phyloP scores from a whole-genome alignment of 2,888 invertebrate genomes.

The Hyposoter dolosus region DNA sequence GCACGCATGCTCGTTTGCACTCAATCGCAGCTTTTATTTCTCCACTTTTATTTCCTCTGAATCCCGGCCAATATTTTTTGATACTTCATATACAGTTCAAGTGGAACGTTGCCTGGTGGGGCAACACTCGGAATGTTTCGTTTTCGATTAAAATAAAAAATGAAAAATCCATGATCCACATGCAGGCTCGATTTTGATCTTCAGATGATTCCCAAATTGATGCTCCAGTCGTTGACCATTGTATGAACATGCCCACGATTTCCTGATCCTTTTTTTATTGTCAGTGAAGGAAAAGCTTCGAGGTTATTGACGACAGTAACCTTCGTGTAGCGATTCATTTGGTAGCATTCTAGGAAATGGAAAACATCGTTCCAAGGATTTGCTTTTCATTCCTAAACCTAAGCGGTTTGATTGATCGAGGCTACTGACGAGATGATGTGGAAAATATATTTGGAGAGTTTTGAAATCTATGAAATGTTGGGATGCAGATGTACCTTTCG shows the following conservation, averaged over 20 bases:
- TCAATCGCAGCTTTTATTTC: slow-evolving; percentile 38
- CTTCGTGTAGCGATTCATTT: neutral
- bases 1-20: slow-evolving; percentile 51
- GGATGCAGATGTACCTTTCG: neutral
- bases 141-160: slow-evolving; percentile 32
- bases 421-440: neutral
- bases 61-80: slow-evolving; percentile 43
- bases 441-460: neutral
- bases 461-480: neutral
- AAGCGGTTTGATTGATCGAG: neutral
- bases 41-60: slow-evolving; percentile 36
- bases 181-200: slow-evolving; percentile 5
- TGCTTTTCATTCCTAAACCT: neutral
- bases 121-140: slow-evolving; percentile 40
- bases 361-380: neutral
- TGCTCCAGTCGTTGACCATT: slow-evolving; percentile 8
- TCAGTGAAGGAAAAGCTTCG: neutral
- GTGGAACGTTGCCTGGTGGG: slow-evolving; percentile 30
- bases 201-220: slow-evolving; percentile 3
- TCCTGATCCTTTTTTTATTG: neutral
- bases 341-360: neutral
- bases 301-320: neutral
- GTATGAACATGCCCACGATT: neutral
- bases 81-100: slow-evolving; percentile 13
- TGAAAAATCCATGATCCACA: neutral